Evolutionary conservation across 2,797 vertebrate species (phyloP), one percentile per base, ranked within the genome.

Genomic region (Anguilla marmorata): DNA sequence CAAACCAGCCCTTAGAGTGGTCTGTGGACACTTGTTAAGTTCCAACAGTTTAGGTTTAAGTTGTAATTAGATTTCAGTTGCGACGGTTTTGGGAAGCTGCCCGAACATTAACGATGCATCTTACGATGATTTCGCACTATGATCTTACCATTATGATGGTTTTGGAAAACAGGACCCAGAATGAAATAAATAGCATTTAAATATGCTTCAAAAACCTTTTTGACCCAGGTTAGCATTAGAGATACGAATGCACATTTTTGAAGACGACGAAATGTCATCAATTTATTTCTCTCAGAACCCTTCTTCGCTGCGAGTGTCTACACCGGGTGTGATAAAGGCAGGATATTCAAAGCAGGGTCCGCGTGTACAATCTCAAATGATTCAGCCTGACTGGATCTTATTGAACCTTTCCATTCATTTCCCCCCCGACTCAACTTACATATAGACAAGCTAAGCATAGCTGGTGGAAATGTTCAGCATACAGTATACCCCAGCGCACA

Each of bases 331-430:
- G 79, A 82, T n/a, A 50, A 50, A 82, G 50, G 45, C 45, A n/a
- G 12, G 24, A 21, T 50, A 50, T 82, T 50, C 79, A 48, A 50
- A 82, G 79, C 24, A n/a, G 79, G 79, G 41, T 82, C 79, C 24
- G 41, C 11, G 19, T 82, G 41, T 82, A n/a, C 45, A 82, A 82
- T 82, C 45, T 50, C 41, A 82, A 48, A 82, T n/a, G 45, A 82
- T 82, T 82, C 45, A 50, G 45, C 50, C 45, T 82, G 79, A 50
- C 79, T 48, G 41, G 41, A 50, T 82, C 79, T 48, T 50, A 48
- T 82, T 82, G 24, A 45, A 11, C 45, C 45, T 50, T 82, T 50
- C 79, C 2, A 82, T 50, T 24, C 50, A 48, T n/a, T 7, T n/a
- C 79, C 11, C 11, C 79, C 33, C 19, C 33, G 1, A 45, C 76